Evolutionary conservation across 2,888 invertebrate species (phyloP), one percentile per base, ranked within the genome.

Genomic region (Drosophila cracens): DNA sequence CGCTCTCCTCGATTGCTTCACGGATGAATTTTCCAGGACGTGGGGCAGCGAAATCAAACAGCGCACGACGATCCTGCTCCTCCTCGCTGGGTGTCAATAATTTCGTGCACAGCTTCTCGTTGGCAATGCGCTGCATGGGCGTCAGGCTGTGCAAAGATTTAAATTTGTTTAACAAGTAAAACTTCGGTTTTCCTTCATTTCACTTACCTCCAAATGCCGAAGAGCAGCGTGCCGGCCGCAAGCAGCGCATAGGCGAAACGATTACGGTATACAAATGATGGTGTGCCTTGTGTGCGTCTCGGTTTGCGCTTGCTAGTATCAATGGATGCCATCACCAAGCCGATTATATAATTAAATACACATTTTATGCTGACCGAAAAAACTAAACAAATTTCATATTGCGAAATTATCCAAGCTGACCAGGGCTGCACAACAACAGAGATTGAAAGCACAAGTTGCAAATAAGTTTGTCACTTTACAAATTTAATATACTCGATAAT

Each of bases 281-380:
- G 96, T 51, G 96, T 96, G 81, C 96, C 96, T 92, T 94, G 94
- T 70, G 95, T 92, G 93, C 94, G 94, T 92, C 96, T 94, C 75
- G 96, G 96, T 94, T 96, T 96, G 91, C 95, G 94, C 90, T 94
- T 94, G 78, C 93, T 94, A 60, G 93, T 93, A 93, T 95, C 95
- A 71, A 81, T 88, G 40, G 81, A 73, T 52, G 83, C 91, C 91
- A 92, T 92, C 77, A 89, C 91, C 74, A 54, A 25, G 70, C 72
- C 60, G 33, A 60, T 82, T 82, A 82, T 83, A 81, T 83, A 82
- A 83, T 73, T 69, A 62, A 78, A 73, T 52, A 34, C 77, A 25
- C 77, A 81, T 82, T 83, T 80, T 61, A 52, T 27, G 53, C n/a
- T 31, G 34, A 29, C 29, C 46, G 34, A 29, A n/a, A 29, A 46